These are phyloP conservation scores for Alsophila aescularia DNA, from an alignment of 2,888 invertebrate genomes.

Conservation along the genomic window DNA sequence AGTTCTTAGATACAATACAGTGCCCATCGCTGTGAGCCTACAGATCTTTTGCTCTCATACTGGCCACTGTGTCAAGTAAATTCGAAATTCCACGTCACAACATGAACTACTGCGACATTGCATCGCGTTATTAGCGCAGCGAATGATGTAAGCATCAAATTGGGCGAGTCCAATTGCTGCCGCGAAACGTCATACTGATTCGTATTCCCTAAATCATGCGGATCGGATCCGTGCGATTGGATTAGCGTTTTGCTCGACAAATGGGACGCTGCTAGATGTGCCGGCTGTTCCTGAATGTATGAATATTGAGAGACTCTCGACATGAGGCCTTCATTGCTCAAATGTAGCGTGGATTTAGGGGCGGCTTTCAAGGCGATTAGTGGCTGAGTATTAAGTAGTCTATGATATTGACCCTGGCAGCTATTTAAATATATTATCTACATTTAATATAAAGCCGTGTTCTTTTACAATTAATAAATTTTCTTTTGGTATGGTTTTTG, in stretches of 20 bases:
- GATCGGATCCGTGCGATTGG: constrained; percentile 35
- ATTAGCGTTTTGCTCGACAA: constrained; percentile 36
- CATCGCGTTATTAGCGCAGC: constrained; percentile 42
- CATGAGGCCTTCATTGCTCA: constrained; percentile 3
- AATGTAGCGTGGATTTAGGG: constrained; percentile 10
- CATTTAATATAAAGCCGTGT: no score
- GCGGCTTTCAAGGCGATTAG: neutral
- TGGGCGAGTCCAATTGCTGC: constrained; percentile 44
- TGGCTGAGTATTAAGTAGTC: neutral
- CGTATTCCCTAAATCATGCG: constrained; percentile 39
- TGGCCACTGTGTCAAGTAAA: no score
- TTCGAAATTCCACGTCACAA: neutral
- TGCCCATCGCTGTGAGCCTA: no score
- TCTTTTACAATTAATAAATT: no score
- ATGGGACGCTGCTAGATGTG: constrained; percentile 12
- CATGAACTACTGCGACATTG: neutral
- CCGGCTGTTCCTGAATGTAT: constrained; percentile 16
- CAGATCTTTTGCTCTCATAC: no score
- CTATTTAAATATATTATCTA: no score
- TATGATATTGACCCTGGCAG: neutral
- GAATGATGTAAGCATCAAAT: constrained; percentile 44
- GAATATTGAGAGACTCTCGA: constrained; percentile 22
- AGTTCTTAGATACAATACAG: no score
- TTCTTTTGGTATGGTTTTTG: no score
- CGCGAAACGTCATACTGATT: constrained; percentile 39